Conservation (phyloP, 2,888 invertebrate species). For the Aphidoletes aphidimyza region DNA sequence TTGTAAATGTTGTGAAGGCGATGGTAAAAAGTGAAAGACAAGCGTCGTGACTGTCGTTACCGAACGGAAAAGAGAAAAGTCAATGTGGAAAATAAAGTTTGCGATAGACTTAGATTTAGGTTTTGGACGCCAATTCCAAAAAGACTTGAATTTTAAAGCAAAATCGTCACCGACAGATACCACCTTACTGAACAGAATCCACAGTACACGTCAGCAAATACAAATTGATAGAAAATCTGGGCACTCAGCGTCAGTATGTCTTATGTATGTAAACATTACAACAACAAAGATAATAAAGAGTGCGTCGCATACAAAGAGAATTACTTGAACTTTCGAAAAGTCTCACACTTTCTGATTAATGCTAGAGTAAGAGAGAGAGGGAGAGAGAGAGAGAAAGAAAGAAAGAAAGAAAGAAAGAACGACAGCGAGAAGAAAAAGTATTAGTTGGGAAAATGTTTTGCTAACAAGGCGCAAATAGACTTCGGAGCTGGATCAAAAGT, state of each 20-base stretch:
- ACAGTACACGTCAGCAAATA: constrained; percentile 28
- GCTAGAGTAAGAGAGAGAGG: neutral
- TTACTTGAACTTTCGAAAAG: no score
- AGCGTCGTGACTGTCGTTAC: neutral
- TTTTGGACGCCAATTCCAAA: neutral
- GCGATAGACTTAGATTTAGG: neutral
- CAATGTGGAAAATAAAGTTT: neutral
- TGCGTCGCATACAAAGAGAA: neutral
- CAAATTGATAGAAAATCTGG: neutral
- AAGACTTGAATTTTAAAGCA: neutral
- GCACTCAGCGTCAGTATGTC: neutral
- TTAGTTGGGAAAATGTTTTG: constrained; percentile 31
- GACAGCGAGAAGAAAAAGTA: neutral
- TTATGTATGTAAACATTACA: neutral
- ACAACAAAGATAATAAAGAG: neutral
- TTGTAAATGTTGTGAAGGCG: no score
- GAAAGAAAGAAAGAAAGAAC: no score
- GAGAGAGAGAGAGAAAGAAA: no score
- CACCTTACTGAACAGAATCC: neutral
- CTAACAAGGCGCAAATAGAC: constrained; percentile 38
- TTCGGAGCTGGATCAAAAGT: neutral
- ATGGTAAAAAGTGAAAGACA: neutral
- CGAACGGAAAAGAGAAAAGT: no score
- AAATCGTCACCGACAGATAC: neutral
- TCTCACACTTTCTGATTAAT: no score